Percentiles rank a stretch among this genome's conserved stretches.
phyloP scores from a whole-genome alignment of 2,888 invertebrate species.

The Saturnia japonica region DNA sequence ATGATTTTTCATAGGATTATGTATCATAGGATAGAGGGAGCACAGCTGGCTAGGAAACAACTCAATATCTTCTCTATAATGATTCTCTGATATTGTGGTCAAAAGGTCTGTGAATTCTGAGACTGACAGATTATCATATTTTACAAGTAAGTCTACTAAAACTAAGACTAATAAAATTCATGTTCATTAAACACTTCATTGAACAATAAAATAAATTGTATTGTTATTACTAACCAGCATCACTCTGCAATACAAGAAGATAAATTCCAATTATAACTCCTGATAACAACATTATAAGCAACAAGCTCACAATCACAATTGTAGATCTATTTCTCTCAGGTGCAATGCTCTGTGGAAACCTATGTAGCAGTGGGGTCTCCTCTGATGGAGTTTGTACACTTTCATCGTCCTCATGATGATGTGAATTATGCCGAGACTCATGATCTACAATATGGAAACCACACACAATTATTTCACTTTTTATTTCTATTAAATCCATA shows the following conservation, averaged over 20 bases:
- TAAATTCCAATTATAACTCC: constrained; percentile 67
- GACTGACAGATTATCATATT: not conserved
- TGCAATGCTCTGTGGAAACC: constrained; percentile 39
- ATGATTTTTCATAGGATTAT: not conserved
- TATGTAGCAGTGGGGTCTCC: constrained; percentile 54
- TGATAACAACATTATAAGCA: constrained; percentile 53
- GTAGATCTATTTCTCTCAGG: constrained; percentile 38
- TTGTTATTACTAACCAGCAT: constrained; percentile 52
- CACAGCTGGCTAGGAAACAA: not conserved
- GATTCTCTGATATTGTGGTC: too few species aligned
- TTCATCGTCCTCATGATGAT: constrained; percentile 41
- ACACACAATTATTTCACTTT: constrained; percentile 23
- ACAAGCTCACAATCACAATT: constrained; percentile 46
- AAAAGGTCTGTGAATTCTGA: not conserved
- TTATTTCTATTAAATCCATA: constrained; percentile 14
- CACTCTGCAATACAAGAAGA: constrained; percentile 58
- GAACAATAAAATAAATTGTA: not conserved
- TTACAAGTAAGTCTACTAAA: too few species aligned
- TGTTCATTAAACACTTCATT: not conserved
- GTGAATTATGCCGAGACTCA: constrained; percentile 55
- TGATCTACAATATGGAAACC: constrained; percentile 49
- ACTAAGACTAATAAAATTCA: not conserved
- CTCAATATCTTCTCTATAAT: not conserved
- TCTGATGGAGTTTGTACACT: constrained; percentile 36
- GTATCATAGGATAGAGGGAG: not conserved